Percentiles rank a stretch among this genome's conserved stretches.
Evolutionary conservation across 2,797 vertebrate species (phyloP).

Genomic region (Siniperca undulata): DNA sequence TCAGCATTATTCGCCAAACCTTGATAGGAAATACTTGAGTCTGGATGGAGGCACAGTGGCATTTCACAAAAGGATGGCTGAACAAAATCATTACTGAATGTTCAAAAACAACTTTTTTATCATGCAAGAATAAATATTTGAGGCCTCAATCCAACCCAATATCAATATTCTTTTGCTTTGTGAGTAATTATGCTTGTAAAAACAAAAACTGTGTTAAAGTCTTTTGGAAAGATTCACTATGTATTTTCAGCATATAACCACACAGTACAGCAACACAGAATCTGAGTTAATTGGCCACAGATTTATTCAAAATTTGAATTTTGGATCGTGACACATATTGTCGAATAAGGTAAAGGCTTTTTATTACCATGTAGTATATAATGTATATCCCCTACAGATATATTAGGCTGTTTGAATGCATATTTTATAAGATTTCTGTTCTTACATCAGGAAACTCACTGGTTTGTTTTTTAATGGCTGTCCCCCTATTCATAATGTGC

Average conservation of each 20-base stretch:
- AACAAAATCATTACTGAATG: constrained; percentile 47
- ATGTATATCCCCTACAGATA: constrained; percentile 21
- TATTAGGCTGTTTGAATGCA: constrained; percentile 45
- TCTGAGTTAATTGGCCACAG: neutral
- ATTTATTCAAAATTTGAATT: constrained; percentile 25
- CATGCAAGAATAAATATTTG: constrained; percentile 10
- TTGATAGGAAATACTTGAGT: constrained; percentile 31
- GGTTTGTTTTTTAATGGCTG: constrained; percentile 33
- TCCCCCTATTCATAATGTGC: constrained; percentile 17
- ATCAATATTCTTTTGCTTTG: constrained; percentile 33
- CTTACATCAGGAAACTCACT: constrained; percentile 46
- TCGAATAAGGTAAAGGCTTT: constrained; percentile 1
- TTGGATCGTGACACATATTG: neutral
- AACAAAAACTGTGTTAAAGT: constrained; percentile 27
- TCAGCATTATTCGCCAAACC: constrained; percentile 16
- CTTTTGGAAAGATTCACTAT: neutral
- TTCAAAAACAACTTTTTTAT: constrained; percentile 38
- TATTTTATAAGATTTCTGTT: constrained; percentile 58
- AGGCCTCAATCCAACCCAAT: constrained; percentile 1
- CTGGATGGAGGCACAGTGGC: neutral
- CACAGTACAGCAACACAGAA: neutral
- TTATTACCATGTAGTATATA: constrained; percentile 19
- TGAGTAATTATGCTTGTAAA: constrained; percentile 27
- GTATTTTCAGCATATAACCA: constrained; percentile 11
- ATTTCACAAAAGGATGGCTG: constrained; percentile 31